Base-by-base conservation (phyloP, 2,797 vertebrate genomes). In the Chaunax sp. region DNA sequence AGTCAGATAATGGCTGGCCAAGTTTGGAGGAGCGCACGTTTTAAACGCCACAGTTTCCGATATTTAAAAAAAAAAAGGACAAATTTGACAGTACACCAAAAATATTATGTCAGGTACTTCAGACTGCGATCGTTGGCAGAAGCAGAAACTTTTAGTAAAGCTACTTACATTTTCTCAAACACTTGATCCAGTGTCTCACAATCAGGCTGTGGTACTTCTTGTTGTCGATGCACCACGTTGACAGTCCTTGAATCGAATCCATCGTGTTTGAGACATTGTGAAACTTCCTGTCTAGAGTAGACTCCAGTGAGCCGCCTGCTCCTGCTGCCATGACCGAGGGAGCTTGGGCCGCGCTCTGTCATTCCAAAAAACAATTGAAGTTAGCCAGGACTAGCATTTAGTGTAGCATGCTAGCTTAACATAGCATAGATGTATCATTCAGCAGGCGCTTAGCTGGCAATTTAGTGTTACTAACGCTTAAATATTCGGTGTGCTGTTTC, bases 171-270 rank as follows among this genome's bases (percentile, higher is more conserved):
- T 96, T 96, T 63, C 91, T 96, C 78, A 98, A 69, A 90, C 95
- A 96, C 93, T 96, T 97, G 57, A 96, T 93, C 97, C 97, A 99
- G 80, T 95, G 93, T 33, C 94, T 94, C 73, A 98, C 97, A 81
- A 99, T 95, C 44, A 95, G 85, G 83, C 85, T 92, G 93, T 98
- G 96, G 83, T 96, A 95, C 73, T 96, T 97, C 94, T 97, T 97
- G 94, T 98, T 97, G 73, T 98, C 97, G 82, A 98, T 96, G 87
- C 97, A 98, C 97, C 97, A 99, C 8, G 90, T 87, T 28, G 96
- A 96, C 41, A 98, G 88, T 81, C 95, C 95, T 83, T 99, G 97
- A 80, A 99, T 98, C 16, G 97, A 98, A 49, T 99, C 97, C 97
- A 97, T 97, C 4, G 97, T 98, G 91, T 98, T 99, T 52, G 92